Base-by-base conservation (phyloP, 2,113 vertebrate species). In the Hemibates koningsi region DNA sequence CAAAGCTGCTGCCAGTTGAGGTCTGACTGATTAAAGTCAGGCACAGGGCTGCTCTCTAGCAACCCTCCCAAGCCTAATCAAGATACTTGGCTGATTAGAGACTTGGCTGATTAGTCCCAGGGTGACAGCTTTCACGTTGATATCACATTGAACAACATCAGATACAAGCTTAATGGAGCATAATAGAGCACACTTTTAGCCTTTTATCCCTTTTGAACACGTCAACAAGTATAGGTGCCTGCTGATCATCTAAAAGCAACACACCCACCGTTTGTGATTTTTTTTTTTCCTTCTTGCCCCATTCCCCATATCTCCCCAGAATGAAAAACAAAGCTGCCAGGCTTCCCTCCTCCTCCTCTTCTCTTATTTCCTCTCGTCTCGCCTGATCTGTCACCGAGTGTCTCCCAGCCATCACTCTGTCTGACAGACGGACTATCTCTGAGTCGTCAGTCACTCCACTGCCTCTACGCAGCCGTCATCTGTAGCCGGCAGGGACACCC, bases 381-480 rank as follows among this genome's bases (percentile, higher is more conserved):
- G 90, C 89, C 91, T 45, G 82, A 90, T 91, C 88, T 93, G 93
- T 94, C 95, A 95, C 68, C 27, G 71, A 68, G 90, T 87, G 92
- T 94, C 91, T 93, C 90, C 76, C 53, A 81, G 91, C 90, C 90
- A 92, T 95, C 94, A 93, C 92, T 93, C 92, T 86, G 89, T 56
- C 89, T 94, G 94, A 93, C 95, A 92, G 95, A 90, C 83, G 48
- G 82, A 91, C 92, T 90, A 90, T 92, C 93, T 92, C 86, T 3
- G 27, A 92, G 94, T 92, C 91, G 94, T 95, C 93, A 91, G 91
- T 95, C 94, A 94, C 94, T 92, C 90, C 71, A 1, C 84, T 10
- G 86, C 90, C 87, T 91, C 91, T 73, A 86, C 11, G 85, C 87
- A 87, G 89, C 91, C 87, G 45, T 91, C 90, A 87, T 89, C 80